Conservation (phyloP, 1,140 invertebrate genomes). For the Caenorhabditis brenneri region DNA sequence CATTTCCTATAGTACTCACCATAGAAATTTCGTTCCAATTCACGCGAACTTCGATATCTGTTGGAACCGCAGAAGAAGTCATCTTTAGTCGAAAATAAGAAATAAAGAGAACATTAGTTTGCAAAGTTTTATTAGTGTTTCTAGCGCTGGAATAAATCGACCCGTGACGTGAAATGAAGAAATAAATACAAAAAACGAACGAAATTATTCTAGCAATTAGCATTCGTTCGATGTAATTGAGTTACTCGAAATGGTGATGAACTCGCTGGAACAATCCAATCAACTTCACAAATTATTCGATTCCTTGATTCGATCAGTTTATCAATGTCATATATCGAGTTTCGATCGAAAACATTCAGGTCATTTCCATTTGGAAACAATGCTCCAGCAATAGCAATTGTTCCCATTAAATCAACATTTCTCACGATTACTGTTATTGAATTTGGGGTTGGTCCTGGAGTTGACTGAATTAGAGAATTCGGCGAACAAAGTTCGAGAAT, state of each 20-base stretch:
- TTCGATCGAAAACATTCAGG: background rate
- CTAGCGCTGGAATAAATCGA: too few relatives aligned
- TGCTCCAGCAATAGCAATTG: background rate
- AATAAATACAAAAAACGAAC: background rate
- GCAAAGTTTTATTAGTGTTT: too few relatives aligned
- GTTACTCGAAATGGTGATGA: constrained; percentile 17
- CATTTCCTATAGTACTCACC: too few relatives aligned
- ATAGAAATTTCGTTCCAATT: constrained; percentile 12
- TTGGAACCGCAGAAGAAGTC: background rate
- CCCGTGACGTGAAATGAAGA: background rate
- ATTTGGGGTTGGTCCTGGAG: constrained; percentile 3
- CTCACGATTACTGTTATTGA: constrained; percentile 14
- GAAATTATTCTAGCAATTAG: background rate
- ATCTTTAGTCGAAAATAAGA: background rate
- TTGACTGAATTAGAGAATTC: background rate
- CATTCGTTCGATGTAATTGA: background rate
- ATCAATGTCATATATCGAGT: constrained; percentile 10
- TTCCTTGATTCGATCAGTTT: constrained; percentile 11
- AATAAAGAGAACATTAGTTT: background rate
- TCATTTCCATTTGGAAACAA: constrained; percentile 9
- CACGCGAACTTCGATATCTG: background rate
- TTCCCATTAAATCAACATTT: constrained; percentile 27
- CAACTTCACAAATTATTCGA: constrained; percentile 23
- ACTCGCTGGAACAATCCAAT: constrained; percentile 24
- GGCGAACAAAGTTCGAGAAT: constrained; percentile 7